Base-by-base conservation (phyloP, 2,797 vertebrate species). In the Arnoldichthys spilopterus region DNA sequence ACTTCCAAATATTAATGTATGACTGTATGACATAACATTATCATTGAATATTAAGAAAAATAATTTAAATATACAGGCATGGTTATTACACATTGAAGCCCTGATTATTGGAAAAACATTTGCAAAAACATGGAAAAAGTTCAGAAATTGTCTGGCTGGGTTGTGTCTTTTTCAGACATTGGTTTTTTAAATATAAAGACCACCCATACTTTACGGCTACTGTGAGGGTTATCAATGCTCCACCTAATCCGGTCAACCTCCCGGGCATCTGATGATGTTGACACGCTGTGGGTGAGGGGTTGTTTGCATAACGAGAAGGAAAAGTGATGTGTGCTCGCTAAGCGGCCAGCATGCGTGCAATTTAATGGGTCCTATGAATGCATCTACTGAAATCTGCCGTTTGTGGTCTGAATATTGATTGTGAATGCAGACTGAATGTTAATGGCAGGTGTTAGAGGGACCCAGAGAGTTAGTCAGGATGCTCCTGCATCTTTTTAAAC, bases 261-360 rank as follows among this genome's bases (percentile, higher is more conserved):
- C 28, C 0, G 1, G 15, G 43, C 18, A 6, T 12, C 24, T 20
- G 22, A 30, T 20, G 24, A 30, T 16, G 22, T 28, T 12, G 26
- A 51, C 37, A 15, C 1, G 18, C 16, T 1, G 26, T 2, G 45
- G 16, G 45, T 51, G 28, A 51, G 18, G 45, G 28, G 16, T 69
- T 18, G 8, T 69, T 51, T 69, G 67, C 67, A 51, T 69, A 69
- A 69, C 3, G 26, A 69, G 45, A 43, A 37, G 22, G 47, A n/a
- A 53, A 53, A 51, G 45, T 32, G 47, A n/a, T 26, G 28, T 13
- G 5, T 4, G 16, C 43, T 49, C 24, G 1, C 43, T 49, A 61
- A 32, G 58, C 16, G 9, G 61, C 32, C 61, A 63, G 67, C 47
- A 7, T 69, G 67, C 3, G 7, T 6, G 18, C 16, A 51, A 51